phyloP scores from a whole-genome alignment of 2,113 vertebrate species.

The Pelvicachromis taeniatus region DNA sequence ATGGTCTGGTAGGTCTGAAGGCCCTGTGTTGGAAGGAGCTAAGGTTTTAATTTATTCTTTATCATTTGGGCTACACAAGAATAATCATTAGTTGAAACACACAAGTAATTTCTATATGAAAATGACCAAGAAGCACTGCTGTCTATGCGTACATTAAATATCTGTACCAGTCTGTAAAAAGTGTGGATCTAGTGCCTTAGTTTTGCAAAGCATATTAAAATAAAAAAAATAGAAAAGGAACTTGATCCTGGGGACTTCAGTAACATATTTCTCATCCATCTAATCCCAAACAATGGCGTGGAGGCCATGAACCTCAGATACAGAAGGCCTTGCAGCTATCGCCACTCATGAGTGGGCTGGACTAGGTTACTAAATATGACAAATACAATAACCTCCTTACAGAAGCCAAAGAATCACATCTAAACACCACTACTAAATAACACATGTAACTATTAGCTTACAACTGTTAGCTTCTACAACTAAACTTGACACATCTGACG shows the following conservation, averaged over 20 bases:
- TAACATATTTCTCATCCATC: not conserved
- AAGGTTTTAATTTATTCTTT: not conserved
- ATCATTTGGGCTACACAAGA: not conserved
- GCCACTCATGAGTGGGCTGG: not conserved
- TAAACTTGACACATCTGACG: constrained; percentile 21
- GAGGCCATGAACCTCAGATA: constrained; percentile 57
- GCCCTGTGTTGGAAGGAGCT: not conserved
- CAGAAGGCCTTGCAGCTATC: constrained; percentile 48
- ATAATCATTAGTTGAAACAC: not conserved
- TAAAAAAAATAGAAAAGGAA: not conserved
- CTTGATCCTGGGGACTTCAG: not conserved
- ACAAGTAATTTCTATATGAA: not conserved
- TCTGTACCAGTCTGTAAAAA: not conserved
- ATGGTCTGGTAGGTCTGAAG: not conserved
- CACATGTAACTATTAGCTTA: not conserved
- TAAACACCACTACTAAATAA: not conserved
- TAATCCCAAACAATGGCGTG: constrained; percentile 62
- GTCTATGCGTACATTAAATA: not conserved
- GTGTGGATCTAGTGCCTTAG: not conserved
- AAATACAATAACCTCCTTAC: not conserved
- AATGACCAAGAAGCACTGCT: not conserved
- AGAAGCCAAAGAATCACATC: rapidly evolving
- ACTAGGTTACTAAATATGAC: not conserved
- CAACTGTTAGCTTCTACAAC: not conserved
- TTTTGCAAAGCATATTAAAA: not conserved